Evolutionary conservation across 2,797 vertebrate species (phyloP).

Genomic region (Falco peregrinus): DNA sequence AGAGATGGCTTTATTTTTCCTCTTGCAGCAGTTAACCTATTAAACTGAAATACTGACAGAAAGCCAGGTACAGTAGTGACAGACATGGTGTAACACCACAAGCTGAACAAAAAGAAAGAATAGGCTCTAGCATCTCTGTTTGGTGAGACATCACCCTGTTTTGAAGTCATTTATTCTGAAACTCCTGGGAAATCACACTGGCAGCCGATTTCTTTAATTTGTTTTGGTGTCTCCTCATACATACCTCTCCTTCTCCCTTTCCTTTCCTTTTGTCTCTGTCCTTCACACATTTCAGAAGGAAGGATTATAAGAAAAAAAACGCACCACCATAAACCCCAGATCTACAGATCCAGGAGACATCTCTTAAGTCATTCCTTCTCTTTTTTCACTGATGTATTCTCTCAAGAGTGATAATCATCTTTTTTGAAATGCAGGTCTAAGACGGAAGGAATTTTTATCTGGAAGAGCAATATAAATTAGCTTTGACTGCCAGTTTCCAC

Average conservation of each 20-base stretch:
- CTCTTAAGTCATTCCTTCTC: constrained; percentile 74
- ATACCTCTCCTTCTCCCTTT: not conserved
- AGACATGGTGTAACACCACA: not conserved
- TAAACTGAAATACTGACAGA: not conserved
- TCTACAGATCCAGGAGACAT: constrained; percentile 61
- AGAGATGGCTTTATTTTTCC: not conserved
- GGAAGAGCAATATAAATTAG: constrained; percentile 89
- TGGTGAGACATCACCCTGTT: not conserved
- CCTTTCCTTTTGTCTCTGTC: not conserved
- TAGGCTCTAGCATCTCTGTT: not conserved
- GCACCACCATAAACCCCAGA: constrained; percentile 23
- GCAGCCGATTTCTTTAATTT: not conserved
- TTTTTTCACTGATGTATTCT: constrained; percentile 80
- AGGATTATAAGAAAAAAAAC: constrained; percentile 12
- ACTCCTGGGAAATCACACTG: not conserved
- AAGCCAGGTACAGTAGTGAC: not conserved
- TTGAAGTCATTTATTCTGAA: not conserved
- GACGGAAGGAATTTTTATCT: constrained; percentile 95
- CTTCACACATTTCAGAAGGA: constrained; percentile 50
- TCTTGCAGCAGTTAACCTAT: not conserved
- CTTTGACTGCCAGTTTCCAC: constrained; percentile 92
- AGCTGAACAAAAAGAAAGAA: not conserved
- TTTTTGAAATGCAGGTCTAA: constrained; percentile 88
- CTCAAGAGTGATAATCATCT: constrained; percentile 88
- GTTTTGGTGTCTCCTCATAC: not conserved